Evolutionary conservation across 2,113 vertebrate genomes (phyloP), one percentile per base, ranked within the genome.

Genomic region (Calypte anna): DNA sequence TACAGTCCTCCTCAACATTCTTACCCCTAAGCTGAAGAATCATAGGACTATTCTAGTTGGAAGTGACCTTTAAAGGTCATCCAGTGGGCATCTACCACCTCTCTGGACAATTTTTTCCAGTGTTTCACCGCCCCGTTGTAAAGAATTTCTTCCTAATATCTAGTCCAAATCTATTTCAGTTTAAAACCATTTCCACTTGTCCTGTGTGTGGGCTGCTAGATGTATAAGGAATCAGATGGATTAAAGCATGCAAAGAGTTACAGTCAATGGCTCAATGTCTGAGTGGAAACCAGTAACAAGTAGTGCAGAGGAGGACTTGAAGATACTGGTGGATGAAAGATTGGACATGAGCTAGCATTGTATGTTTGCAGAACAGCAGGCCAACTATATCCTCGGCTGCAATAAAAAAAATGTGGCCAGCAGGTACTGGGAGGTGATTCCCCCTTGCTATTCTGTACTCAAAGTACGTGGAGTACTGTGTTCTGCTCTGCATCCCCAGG

Each of bases 321-420:
- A 31, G 25, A 19, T 17, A 43, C 7, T 5, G 17, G 18, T 28
- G 14, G 40, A 77, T 51, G 12, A 31, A 74, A 68, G 73, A 28
- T 5, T 15, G 7, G 12, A 25, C 28, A 7, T 73, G 28, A 63
- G 7, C 28, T 0, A 4, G 0, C 14, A 40, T 11, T 19, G 21
- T n/a, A 18, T 5, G 0, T 10, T 69, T 54, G 22, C 28, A 80
- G 22, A 10, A 24, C 43, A 30, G 38, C 54, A 64, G 12, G 1
- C 3, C 12, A 22, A 4, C 8, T 0, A 0, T 28, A 30, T 54
- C 15, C 67, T 64, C 44, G 44, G n/a, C 19, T 87, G 17, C 44
- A 64, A 0, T 11, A 36, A 63, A 9, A 83, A 22, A n/a, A 55
- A 12, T 0, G 1, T 63, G 48, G 24, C 33, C 18, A 70, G 44